phyloP scores from a whole-genome alignment of 1,140 invertebrate genomes.

The Elysia chlorotica region DNA sequence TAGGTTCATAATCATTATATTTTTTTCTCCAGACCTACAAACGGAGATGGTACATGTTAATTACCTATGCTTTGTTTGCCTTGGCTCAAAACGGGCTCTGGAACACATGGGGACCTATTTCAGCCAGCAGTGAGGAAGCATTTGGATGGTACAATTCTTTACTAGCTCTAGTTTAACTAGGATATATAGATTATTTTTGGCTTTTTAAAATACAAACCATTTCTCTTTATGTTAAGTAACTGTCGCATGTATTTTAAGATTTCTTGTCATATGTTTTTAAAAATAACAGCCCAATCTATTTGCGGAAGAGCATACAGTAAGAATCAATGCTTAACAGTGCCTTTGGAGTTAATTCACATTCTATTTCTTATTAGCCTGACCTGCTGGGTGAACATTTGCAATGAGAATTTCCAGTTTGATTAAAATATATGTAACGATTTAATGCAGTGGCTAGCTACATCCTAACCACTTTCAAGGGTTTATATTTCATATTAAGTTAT shows the following conservation, averaged over 20 bases:
- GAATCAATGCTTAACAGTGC: neutral
- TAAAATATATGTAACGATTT: neutral
- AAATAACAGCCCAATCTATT: neutral
- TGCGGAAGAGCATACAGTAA: neutral
- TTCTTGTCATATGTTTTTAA: neutral
- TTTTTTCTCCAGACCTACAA: constrained; percentile 33
- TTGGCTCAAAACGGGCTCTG: constrained; percentile 50
- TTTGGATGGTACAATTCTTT: constrained; percentile 63
- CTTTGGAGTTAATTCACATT: neutral
- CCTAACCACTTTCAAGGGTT: neutral
- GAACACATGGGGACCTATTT: constrained; percentile 68
- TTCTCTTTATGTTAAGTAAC: constrained; percentile 63
- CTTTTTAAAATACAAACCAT: constrained; percentile 60
- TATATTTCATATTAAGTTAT: too few relatives aligned
- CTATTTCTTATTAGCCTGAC: neutral
- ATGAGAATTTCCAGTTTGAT: neutral
- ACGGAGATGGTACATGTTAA: constrained; percentile 33
- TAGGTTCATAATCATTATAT: too few relatives aligned
- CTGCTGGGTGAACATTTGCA: neutral
- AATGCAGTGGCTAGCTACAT: neutral
- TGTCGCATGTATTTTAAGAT: constrained; percentile 37
- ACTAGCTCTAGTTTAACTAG: constrained; percentile 65
- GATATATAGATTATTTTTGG: constrained; percentile 66
- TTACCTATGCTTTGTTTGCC: constrained; percentile 18
- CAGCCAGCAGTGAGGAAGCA: constrained; percentile 59